phyloP scores from a whole-genome alignment of 2,888 invertebrate species.

The Drosophila affinis region DNA sequence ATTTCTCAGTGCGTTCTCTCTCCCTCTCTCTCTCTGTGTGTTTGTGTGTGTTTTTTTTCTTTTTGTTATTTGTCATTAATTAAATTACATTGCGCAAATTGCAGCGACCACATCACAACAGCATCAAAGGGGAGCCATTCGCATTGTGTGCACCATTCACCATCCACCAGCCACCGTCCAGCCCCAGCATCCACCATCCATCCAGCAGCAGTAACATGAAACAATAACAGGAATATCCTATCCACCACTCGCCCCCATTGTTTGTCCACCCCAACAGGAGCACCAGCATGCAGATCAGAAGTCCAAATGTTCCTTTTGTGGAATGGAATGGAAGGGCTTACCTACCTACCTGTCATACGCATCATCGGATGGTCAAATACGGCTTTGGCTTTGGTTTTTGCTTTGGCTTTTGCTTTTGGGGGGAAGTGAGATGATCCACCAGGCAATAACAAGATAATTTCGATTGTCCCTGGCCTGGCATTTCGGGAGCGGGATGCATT shows the following conservation, averaged over 20 bases:
- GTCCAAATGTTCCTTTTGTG: not conserved
- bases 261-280: conserved; percentile 15
- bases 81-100: conserved; percentile 82
- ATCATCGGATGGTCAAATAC: conserved; percentile 37
- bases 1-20: conserved; percentile 41
- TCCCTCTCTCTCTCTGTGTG: no score
- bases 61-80: conserved; percentile 80
- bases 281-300: not conserved
- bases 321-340: not conserved
- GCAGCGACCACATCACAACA: conserved; percentile 54
- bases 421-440: conserved; percentile 33
- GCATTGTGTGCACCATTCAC: conserved; percentile 20
- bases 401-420: conserved; percentile 5
- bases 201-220: conserved; percentile 18
- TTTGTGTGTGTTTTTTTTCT: not conserved
- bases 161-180: not conserved
- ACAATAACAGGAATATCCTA: conserved; percentile 22
- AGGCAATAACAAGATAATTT: conserved; percentile 30
- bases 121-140: conserved; percentile 23
- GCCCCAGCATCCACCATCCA: not conserved
- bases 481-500: not conserved
- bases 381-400: not conserved
- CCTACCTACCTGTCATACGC: conserved; percentile 26
- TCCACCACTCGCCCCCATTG: not conserved
- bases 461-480: not conserved